These are phyloP conservation scores for Lasiurus cinereus DNA, from an alignment of 2,113 vertebrate species.

Conservation along the genomic window DNA sequence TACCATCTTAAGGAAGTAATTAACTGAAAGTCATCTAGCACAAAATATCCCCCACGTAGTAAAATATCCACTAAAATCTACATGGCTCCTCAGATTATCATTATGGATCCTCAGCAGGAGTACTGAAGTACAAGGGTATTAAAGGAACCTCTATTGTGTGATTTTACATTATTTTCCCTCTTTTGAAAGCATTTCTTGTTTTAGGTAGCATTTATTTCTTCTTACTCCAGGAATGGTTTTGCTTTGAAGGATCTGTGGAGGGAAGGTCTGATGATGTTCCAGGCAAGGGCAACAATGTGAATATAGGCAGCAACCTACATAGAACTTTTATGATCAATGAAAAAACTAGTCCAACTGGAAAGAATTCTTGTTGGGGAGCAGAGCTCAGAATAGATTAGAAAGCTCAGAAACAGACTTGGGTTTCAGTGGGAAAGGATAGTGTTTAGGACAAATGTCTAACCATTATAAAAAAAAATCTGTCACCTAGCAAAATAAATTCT, in stretches of 20 bases:
- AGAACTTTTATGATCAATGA: constrained; percentile 13
- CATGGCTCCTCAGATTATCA: background rate
- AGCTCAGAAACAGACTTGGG: background rate
- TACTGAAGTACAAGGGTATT: background rate
- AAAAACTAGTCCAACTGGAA: constrained; percentile 3
- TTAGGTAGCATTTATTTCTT: constrained; percentile 50
- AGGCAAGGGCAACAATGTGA: background rate
- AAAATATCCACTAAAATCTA: background rate
- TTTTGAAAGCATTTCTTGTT: constrained; percentile 60
- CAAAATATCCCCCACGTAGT: background rate
- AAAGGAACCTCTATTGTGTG: constrained; percentile 35
- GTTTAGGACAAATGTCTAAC: constrained; percentile 22
- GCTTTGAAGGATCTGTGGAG: constrained; percentile 28
- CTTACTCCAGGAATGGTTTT: constrained; percentile 34
- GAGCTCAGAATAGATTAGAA: constrained; percentile 20
- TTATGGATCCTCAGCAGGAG: background rate
- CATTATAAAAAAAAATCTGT: constrained; percentile 27
- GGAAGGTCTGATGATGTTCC: constrained; percentile 20
- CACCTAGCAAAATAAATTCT: constrained; percentile 38
- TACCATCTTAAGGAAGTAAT: constrained; percentile 34
- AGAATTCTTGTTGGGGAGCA: constrained; percentile 37
- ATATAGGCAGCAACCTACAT: constrained; percentile 13
- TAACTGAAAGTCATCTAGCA: background rate
- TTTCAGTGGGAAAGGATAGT: constrained; percentile 33
- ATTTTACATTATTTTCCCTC: background rate